Conservation (phyloP, 2,113 vertebrate genomes). For the Sphaerodactylus townsendi region DNA sequence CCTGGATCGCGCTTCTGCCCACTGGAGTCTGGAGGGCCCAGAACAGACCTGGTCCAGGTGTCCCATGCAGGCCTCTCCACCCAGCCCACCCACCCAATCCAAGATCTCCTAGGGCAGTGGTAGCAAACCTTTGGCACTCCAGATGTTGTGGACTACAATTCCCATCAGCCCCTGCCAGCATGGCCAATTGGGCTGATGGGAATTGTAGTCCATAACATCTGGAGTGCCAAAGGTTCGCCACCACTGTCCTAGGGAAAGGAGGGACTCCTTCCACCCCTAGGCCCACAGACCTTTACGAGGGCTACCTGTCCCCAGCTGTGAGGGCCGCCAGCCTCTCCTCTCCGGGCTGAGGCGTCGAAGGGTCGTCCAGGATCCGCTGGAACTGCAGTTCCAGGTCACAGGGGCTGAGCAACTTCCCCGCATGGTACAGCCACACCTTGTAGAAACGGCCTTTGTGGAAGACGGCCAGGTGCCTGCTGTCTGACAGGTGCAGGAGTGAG, state of each 20-base stretch:
- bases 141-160: too few species aligned
- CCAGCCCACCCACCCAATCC: too few species aligned
- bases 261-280: too few species aligned
- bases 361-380: constrained; percentile 88
- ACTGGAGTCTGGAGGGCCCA: constrained; percentile 77
- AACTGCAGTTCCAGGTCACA: constrained; percentile 89
- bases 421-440: constrained; percentile 87
- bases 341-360: constrained; percentile 81
- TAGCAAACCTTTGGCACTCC: too few species aligned
- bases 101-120: too few species aligned
- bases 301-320: constrained; percentile 87
- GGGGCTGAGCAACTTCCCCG: constrained; percentile 82
- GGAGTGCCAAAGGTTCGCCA: too few species aligned
- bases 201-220: too few species aligned
- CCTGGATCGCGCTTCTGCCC: constrained; percentile 84
- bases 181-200: too few species aligned
- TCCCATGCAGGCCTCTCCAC: too few species aligned
- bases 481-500: constrained; percentile 83
- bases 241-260: too few species aligned
- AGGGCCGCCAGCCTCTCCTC: constrained; percentile 86
- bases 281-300: not conserved
- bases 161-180: too few species aligned
- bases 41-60: not conserved
- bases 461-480: constrained; percentile 88
- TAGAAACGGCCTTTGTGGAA: constrained; percentile 91